These are phyloP conservation scores for Pachyuromys duprasi DNA, from an alignment of 2,797 vertebrate genomes.

Conservation along the genomic window DNA sequence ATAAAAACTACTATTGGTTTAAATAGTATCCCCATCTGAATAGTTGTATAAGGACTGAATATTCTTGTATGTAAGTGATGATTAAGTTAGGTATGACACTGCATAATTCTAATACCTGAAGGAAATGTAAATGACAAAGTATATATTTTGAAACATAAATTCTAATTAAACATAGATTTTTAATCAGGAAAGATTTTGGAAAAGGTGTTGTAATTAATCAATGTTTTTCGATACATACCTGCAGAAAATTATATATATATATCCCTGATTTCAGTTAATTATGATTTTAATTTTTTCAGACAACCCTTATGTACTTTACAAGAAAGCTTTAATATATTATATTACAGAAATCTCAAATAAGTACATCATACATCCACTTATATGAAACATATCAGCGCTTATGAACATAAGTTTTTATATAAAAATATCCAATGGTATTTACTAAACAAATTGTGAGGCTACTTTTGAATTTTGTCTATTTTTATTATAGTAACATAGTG, in stretches of 20 bases:
- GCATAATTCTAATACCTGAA: background rate
- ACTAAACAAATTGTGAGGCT: background rate
- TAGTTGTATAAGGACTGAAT: background rate
- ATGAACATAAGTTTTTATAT: background rate
- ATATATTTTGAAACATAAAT: background rate
- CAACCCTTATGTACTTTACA: background rate
- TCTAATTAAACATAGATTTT: background rate
- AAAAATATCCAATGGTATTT: background rate
- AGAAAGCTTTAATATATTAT: background rate
- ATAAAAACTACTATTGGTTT: conserved; percentile 4
- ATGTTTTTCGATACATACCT: background rate
- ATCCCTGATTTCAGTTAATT: background rate
- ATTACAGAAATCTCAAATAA: background rate
- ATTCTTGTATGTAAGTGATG: background rate
- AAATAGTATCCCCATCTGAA: conserved; percentile 50
- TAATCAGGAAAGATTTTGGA: background rate
- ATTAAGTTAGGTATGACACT: conserved; percentile 24
- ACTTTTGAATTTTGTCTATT: background rate
- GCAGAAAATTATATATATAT: background rate
- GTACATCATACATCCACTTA: background rate
- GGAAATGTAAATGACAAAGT: background rate
- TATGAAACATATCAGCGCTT: background rate
- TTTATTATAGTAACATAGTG: background rate
- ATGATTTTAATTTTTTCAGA: background rate
- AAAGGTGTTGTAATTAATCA: background rate